phyloP scores from a whole-genome alignment of 2,113 vertebrate genomes.

The Rhinoderma darwinii region DNA sequence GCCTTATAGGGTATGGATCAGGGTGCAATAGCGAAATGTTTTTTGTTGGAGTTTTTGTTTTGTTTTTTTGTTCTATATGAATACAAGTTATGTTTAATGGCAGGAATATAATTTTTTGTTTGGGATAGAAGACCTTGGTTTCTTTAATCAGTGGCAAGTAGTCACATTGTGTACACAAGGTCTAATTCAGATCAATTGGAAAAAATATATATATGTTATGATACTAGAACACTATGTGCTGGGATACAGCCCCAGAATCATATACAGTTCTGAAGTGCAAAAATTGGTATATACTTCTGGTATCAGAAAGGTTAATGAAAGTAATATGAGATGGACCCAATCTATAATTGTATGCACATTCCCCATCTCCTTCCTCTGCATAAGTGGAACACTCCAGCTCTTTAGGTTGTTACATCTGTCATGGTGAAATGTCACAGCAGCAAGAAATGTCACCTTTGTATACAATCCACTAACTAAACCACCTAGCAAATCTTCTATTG shows the following conservation, averaged over 20 bases:
- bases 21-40: too few relatives aligned
- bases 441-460: background rate
- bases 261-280: background rate
- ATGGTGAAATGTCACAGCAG: background rate
- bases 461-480: background rate
- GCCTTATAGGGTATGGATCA: too few relatives aligned
- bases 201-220: too few relatives aligned
- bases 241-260: background rate
- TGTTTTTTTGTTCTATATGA: too few relatives aligned
- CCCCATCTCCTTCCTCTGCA: background rate
- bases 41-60: too few relatives aligned
- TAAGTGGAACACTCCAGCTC: background rate
- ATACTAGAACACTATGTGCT: too few relatives aligned
- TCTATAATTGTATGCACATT: background rate
- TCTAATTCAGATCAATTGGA: too few relatives aligned
- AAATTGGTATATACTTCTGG: background rate
- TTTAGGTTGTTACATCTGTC: background rate
- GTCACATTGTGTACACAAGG: too few relatives aligned
- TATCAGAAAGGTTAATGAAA: background rate
- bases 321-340: background rate
- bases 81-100: too few relatives aligned
- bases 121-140: too few relatives aligned
- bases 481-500: background rate
- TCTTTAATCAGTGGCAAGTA: too few relatives aligned
- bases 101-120: too few relatives aligned